Evolutionary conservation across 2,113 vertebrate species (phyloP).

Genomic region (Vidua chalybeata): DNA sequence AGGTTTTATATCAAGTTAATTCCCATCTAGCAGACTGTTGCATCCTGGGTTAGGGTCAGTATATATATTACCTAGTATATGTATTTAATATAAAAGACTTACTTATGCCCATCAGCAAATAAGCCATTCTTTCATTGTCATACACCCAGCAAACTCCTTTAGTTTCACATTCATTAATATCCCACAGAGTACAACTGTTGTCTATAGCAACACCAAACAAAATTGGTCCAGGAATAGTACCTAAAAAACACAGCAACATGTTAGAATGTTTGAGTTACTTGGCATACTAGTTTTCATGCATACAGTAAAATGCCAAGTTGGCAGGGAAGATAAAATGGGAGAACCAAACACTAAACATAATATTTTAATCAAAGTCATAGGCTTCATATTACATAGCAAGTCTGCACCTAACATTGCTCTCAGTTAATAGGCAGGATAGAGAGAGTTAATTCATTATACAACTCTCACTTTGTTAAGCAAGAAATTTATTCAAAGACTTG

Average conservation of each 20-base stretch:
- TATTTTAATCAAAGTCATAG: not conserved
- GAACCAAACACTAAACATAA: not conserved
- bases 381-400: not conserved
- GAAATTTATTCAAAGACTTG: not conserved
- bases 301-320: not conserved
- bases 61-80: not conserved
- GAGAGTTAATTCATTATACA: not conserved
- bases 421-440: not conserved
- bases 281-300: not conserved
- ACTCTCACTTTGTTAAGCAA: not conserved
- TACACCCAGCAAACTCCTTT: constrained; percentile 80
- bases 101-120: constrained; percentile 76
- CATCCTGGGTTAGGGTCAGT: not conserved
- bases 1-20: not conserved
- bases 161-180: constrained; percentile 71
- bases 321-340: not conserved
- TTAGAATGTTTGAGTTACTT: not conserved
- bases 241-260: not conserved
- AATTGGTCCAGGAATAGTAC: constrained; percentile 83
- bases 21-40: not conserved
- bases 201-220: constrained; percentile 80
- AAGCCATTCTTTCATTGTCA: constrained; percentile 76
- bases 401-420: not conserved
- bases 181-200: constrained; percentile 76
- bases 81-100: constrained; percentile 50